Evolutionary conservation across 2,797 vertebrate genomes (phyloP).

Genomic region (Pelochelys cantorii): DNA sequence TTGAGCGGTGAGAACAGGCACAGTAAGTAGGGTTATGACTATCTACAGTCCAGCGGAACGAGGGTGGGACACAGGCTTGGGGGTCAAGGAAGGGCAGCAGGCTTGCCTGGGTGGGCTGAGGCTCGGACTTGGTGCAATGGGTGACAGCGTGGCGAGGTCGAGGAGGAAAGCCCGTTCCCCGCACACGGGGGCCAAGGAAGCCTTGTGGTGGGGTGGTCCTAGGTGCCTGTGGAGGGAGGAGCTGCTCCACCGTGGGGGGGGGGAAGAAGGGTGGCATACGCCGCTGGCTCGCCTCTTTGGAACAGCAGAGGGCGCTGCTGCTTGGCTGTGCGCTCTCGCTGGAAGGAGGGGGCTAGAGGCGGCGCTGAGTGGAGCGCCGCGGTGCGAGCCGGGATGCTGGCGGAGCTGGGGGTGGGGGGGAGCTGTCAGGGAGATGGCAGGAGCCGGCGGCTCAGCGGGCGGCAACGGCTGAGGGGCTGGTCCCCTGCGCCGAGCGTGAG

Average conservation of each 20-base stretch:
- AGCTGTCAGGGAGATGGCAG: not conserved
- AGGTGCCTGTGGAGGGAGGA: not conserved
- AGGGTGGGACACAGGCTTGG: not conserved
- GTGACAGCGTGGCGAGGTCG: not conserved
- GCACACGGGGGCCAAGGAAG: too few relatives aligned
- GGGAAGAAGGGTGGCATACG: not conserved
- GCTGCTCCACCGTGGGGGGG: too few relatives aligned
- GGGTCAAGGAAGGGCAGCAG: not conserved
- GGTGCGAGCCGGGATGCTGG: constrained; percentile 8
- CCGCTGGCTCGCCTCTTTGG: not conserved
- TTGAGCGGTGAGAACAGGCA: not conserved
- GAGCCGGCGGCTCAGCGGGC: not conserved
- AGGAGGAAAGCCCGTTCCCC: too few relatives aligned
- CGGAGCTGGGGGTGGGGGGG: not conserved
- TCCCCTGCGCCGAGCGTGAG: not conserved
- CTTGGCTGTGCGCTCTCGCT: not conserved
- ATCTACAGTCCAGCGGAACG: not conserved
- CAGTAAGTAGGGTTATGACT: not conserved
- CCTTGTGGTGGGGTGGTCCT: too few relatives aligned
- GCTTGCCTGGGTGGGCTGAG: too few relatives aligned
- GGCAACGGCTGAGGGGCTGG: not conserved
- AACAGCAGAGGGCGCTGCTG: constrained; percentile 28
- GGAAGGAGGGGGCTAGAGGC: not conserved
- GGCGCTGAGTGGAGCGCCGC: not conserved
- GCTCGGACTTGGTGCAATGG: rapidly evolving